A percentile compares a stretch with the other conserved stretches of the same genome.
These are phyloP conservation scores for Promerops cafer DNA, from an alignment of 2,113 vertebrate species.

Conservation along the genomic window DNA sequence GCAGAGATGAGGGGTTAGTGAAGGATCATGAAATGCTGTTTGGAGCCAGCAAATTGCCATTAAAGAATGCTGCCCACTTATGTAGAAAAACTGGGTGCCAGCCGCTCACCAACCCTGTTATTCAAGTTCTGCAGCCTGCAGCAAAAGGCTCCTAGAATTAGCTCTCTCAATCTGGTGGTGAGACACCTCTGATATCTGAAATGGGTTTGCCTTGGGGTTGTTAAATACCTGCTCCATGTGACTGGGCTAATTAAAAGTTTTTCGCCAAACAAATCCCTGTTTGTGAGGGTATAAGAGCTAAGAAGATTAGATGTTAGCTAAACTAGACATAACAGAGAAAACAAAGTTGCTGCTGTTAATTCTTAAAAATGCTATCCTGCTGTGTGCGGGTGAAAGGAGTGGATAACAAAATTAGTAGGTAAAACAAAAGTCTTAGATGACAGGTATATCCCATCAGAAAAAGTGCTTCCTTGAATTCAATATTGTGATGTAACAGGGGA, in stretches of 20 bases:
- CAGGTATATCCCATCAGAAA: neutral
- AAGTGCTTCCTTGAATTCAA: neutral
- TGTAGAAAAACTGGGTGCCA: constrained; percentile 52
- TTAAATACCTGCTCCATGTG: constrained; percentile 64
- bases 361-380: constrained; percentile 33
- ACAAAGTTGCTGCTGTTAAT: constrained; percentile 59
- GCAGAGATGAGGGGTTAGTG: neutral
- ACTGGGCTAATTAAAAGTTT: constrained; percentile 58
- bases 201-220: constrained; percentile 26
- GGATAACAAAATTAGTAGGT: neutral
- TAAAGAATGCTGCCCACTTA: constrained; percentile 47
- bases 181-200: constrained; percentile 35
- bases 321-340: constrained; percentile 51
- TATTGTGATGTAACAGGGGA: neutral
- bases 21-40: neutral
- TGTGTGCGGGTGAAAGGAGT: neutral
- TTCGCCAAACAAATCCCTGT: constrained; percentile 66
- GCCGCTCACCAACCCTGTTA: neutral
- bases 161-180: neutral
- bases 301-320: constrained; percentile 74
- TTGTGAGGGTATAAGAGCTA: constrained; percentile 68
- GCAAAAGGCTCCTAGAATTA: neutral
- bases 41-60: neutral
- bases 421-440: constrained; percentile 6
- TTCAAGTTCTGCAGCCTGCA: constrained; percentile 19